These are phyloP conservation scores for Hyperopisus bebe DNA, from an alignment of 2,113 vertebrate genomes.

Conservation along the genomic window DNA sequence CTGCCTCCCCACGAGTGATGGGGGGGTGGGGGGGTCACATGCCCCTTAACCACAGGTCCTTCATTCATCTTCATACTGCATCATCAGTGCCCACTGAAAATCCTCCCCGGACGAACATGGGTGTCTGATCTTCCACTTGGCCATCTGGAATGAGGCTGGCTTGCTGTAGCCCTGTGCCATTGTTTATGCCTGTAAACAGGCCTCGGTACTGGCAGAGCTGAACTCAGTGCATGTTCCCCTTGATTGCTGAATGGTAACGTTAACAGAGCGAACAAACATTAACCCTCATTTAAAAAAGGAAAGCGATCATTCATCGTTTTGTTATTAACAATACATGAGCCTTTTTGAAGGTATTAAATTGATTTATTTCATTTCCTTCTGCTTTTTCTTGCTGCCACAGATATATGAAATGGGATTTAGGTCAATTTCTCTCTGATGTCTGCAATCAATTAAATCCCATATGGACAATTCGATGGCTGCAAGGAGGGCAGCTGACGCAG, in stretches of 20 bases:
- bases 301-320: conserved; percentile 24
- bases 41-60: background rate
- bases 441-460: conserved; percentile 33
- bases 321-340: conserved; percentile 34
- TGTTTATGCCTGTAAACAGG: background rate
- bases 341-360: conserved; percentile 36
- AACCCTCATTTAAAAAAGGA: background rate
- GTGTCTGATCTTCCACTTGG: background rate
- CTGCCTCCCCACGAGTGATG: background rate
- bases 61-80: background rate
- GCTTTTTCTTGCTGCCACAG: conserved; percentile 1
- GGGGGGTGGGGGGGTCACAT: background rate
- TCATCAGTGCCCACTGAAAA: background rate
- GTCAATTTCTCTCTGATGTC: conserved; percentile 25
- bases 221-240: background rate
- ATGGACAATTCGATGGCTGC: conserved; percentile 11
- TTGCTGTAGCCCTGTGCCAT: background rate
- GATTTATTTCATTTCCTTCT: conserved; percentile 28
- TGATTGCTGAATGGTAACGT: background rate
- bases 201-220: conserved; percentile 5
- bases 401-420: conserved; percentile 30
- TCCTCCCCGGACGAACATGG: background rate
- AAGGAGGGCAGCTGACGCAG: background rate
- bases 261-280: background rate
- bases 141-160: background rate